phyloP scores from a whole-genome alignment of 2,888 invertebrate genomes.

The Athrips mouffetella region DNA sequence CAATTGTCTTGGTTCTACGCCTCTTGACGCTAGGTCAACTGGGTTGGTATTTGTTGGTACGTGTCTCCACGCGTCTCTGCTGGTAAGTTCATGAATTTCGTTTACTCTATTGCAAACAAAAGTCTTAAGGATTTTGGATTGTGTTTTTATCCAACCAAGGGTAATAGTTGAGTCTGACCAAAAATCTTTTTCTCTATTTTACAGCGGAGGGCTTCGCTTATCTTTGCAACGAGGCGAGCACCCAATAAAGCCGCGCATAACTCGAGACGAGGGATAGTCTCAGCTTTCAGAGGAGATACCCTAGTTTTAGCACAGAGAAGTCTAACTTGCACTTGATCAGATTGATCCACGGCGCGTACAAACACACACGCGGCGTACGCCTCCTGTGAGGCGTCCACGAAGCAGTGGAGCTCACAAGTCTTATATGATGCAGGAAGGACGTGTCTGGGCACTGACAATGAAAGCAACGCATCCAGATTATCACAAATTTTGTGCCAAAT shows the following conservation, averaged over 20 bases:
- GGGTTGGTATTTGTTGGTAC: slow-evolving; percentile 10
- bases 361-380: slow-evolving; percentile 14
- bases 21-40: slow-evolving; percentile 1
- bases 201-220: too few relatives aligned
- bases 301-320: slow-evolving; percentile 12
- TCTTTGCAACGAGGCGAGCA: background rate
- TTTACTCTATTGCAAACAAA: background rate
- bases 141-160: too few relatives aligned
- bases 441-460: background rate
- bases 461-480: background rate
- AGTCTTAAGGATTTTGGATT: background rate
- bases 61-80: slow-evolving; percentile 1
- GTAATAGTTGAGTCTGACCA: too few relatives aligned
- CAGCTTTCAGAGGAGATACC: slow-evolving; percentile 13
- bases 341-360: background rate
- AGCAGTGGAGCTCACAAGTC: slow-evolving; percentile 2
- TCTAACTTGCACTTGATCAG: background rate
- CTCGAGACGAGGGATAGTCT: too few relatives aligned
- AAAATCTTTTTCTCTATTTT: too few relatives aligned
- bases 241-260: background rate
- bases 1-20: background rate
- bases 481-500: background rate
- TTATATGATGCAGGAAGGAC: background rate
- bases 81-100: background rate
- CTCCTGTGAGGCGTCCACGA: slow-evolving; percentile 7